Evolutionary conservation across 2,797 vertebrate genomes (phyloP).

Genomic region (Crocodylus rhombifer): DNA sequence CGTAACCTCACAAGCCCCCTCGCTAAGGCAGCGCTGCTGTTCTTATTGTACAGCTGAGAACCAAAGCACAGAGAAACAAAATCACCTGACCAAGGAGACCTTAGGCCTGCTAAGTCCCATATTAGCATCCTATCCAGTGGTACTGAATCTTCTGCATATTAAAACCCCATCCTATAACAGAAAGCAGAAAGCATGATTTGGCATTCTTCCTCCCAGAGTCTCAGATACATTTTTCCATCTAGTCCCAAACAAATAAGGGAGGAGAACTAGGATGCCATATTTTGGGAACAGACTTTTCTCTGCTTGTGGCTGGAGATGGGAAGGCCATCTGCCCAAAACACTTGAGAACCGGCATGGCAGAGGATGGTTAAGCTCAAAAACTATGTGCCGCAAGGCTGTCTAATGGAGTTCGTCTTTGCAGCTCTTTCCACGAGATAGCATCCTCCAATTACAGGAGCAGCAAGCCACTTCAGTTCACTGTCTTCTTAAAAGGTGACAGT

Average conservation of each 20-base stretch:
- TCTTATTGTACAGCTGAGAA: neutral
- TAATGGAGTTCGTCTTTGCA: neutral
- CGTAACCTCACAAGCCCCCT: neutral
- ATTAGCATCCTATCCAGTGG: neutral
- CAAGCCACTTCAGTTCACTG: neutral
- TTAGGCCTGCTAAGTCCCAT: neutral
- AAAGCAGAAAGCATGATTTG: neutral
- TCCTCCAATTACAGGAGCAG: neutral
- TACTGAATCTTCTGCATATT: neutral
- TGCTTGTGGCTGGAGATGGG: neutral
- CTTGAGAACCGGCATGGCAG: neutral
- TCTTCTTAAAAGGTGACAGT: neutral
- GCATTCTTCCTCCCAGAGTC: neutral
- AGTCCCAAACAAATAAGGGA: neutral
- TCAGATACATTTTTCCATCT: neutral
- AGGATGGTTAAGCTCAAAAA: neutral
- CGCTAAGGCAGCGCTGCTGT: neutral
- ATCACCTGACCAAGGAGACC: too few relatives aligned
- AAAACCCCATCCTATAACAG: neutral
- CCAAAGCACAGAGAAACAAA: neutral
- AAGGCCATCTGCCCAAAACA: neutral
- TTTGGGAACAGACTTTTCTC: neutral
- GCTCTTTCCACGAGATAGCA: neutral
- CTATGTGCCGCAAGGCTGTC: neutral
- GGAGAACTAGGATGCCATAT: neutral